Percentiles rank a stretch among this genome's conserved stretches.
Conservation (phyloP, 2,888 invertebrate species). For the Leptopilina myrica region DNA sequence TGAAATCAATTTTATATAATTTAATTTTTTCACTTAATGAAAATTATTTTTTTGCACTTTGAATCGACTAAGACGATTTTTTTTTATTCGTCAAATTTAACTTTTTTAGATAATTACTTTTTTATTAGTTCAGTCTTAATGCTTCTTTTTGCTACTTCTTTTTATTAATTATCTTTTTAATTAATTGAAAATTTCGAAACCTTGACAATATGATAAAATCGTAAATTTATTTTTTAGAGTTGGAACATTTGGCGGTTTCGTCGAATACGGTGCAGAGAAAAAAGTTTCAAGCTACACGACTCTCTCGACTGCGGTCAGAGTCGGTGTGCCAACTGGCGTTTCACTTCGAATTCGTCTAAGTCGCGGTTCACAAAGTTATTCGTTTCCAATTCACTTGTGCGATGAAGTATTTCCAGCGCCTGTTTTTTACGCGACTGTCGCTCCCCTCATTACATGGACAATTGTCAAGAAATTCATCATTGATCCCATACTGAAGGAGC, state of each 20-base stretch:
- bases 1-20: too few species aligned
- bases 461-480: slow-evolving; percentile 90
- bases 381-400: slow-evolving; percentile 93
- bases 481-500: slow-evolving; percentile 88
- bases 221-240: slow-evolving; percentile 78
- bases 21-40: too few species aligned
- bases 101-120: too few species aligned
- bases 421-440: slow-evolving; percentile 93
- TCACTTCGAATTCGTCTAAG: slow-evolving; percentile 90
- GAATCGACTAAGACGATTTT: too few species aligned
- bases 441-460: slow-evolving; percentile 90
- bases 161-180: too few species aligned
- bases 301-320: slow-evolving; percentile 88
- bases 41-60: too few species aligned
- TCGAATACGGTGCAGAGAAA: slow-evolving; percentile 96
- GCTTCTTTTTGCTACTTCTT: too few species aligned
- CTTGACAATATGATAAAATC: not conserved
- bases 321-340: slow-evolving; percentile 93
- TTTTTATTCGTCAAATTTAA: too few species aligned
- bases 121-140: too few species aligned
- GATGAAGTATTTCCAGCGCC: slow-evolving; percentile 94
- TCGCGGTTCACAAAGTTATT: slow-evolving; percentile 91
- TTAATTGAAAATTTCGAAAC: too few species aligned
- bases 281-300: slow-evolving; percentile 94
- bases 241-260: slow-evolving; percentile 90